Conservation (phyloP, 2,113 vertebrate species). For the Callaeas wilsoni region DNA sequence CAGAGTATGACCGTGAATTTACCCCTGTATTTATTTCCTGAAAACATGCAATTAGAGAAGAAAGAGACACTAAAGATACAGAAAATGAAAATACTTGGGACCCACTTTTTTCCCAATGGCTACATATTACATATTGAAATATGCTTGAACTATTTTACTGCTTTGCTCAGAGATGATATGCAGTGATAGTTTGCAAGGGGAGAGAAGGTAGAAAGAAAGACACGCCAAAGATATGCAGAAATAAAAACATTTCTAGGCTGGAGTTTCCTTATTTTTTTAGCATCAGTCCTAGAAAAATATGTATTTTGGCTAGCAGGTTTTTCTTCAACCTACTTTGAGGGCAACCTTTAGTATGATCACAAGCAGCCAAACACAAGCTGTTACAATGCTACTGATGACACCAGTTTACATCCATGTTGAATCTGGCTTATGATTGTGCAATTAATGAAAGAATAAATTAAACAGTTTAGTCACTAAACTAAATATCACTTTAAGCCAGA, state of each 20-base stretch:
- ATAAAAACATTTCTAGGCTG: background rate
- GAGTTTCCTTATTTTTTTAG: constrained; percentile 31
- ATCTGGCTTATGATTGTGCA: background rate
- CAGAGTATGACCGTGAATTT: background rate
- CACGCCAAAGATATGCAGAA: constrained; percentile 28
- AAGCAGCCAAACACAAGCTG: background rate
- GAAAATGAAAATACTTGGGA: background rate
- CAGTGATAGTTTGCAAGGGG: background rate
- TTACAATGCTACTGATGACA: background rate
- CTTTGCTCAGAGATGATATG: background rate
- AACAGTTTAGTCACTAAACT: background rate
- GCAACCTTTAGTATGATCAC: background rate
- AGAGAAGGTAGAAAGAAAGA: constrained; percentile 17
- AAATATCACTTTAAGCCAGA: background rate
- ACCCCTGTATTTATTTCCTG: background rate
- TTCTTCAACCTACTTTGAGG: background rate
- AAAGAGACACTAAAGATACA: background rate
- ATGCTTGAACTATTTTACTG: background rate
- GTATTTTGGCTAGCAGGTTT: constrained; percentile 9
- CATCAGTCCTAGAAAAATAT: constrained; percentile 43
- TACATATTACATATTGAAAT: background rate
- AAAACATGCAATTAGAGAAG: background rate
- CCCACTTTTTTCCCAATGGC: background rate
- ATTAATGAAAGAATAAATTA: constrained; percentile 17
- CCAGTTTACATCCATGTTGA: background rate